phyloP scores from a whole-genome alignment of 2,888 invertebrate species.

The Drosophila histrio region DNA sequence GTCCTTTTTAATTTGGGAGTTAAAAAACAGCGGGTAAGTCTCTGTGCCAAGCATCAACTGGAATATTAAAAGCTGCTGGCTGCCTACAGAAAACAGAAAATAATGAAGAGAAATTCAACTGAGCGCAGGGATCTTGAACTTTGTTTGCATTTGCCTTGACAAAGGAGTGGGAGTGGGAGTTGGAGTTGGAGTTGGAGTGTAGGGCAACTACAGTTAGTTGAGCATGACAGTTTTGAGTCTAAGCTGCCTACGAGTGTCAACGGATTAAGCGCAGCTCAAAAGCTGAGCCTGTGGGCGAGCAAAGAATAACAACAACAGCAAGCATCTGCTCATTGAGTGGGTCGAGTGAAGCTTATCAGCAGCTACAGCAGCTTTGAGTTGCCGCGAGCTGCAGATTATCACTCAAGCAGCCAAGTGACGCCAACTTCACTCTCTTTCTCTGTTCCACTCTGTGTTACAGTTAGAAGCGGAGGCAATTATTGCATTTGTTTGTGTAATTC shows the following conservation, averaged over 20 bases:
- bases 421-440: neutral
- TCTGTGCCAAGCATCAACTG: constrained; percentile 2
- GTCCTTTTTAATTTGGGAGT: constrained; percentile 30
- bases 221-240: too few species aligned
- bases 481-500: constrained; percentile 8
- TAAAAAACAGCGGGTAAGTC: constrained; percentile 62
- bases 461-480: neutral
- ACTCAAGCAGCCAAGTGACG: neutral
- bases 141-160: constrained; percentile 21
- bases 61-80: constrained; percentile 30
- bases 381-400: constrained; percentile 21
- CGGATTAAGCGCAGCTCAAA: constrained; percentile 15
- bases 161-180: neutral
- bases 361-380: constrained; percentile 12
- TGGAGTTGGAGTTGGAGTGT: neutral
- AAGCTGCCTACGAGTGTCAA: constrained; percentile 20
- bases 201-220: constrained; percentile 9
- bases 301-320: neutral
- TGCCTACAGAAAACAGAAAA: constrained; percentile 1
- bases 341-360: constrained; percentile 19
- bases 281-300: constrained; percentile 15
- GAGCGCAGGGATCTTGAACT: constrained; percentile 22
- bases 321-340: constrained; percentile 1
- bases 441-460: neutral
- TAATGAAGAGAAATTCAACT: neutral